phyloP scores from a whole-genome alignment of 2,888 invertebrate species.

The Blastobasis adustella region DNA sequence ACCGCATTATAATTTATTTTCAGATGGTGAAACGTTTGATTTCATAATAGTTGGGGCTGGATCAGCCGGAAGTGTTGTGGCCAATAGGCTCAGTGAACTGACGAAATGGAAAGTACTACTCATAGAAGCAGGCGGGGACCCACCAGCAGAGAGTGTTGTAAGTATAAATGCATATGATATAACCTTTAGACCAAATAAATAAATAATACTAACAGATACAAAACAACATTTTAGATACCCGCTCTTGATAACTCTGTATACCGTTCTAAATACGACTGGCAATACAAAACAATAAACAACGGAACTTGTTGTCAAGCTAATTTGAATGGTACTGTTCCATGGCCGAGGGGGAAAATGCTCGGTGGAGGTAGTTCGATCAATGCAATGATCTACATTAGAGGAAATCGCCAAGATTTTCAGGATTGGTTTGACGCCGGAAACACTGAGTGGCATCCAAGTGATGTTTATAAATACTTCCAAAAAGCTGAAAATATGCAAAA shows the following conservation, averaged over 20 bases:
- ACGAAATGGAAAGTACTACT: too few species aligned
- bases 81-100: too few species aligned
- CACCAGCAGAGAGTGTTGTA: too few species aligned
- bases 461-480: constrained; percentile 59
- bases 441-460: constrained; percentile 66
- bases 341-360: constrained; percentile 78
- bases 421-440: constrained; percentile 71
- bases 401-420: constrained; percentile 62
- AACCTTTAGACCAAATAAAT: too few species aligned
- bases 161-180: too few species aligned
- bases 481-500: constrained; percentile 65
- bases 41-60: too few species aligned
- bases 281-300: constrained; percentile 86
- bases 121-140: too few species aligned
- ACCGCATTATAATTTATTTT: too few species aligned
- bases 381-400: constrained; percentile 72
- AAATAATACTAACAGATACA: too few species aligned
- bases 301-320: constrained; percentile 80
- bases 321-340: constrained; percentile 35
- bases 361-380: constrained; percentile 75
- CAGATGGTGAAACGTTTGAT: too few species aligned
- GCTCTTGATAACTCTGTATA: neutral
- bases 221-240: neutral
- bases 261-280: constrained; percentile 77
- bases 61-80: too few species aligned